These are phyloP conservation scores for Wasmannia auropunctata DNA, from an alignment of 1,140 invertebrate genomes.

Conservation along the genomic window DNA sequence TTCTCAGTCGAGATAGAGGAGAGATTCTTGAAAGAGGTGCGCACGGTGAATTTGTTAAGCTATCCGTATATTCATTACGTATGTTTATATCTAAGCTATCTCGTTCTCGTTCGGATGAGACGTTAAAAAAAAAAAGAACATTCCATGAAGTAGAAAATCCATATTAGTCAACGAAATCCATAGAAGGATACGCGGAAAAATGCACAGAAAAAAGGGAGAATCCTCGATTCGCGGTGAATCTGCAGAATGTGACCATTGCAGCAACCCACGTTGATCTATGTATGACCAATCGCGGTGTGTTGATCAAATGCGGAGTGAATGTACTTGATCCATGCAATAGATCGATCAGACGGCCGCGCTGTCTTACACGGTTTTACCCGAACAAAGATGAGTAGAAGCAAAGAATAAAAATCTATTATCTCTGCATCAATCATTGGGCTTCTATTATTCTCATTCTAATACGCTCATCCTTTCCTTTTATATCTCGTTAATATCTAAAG, in stretches of 20 bases:
- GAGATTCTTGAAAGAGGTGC: neutral
- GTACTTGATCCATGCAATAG: conserved; percentile 27
- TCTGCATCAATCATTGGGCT: neutral
- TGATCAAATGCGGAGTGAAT: conserved; percentile 43
- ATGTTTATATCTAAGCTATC: neutral
- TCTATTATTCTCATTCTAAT: neutral
- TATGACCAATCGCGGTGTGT: conserved; percentile 17
- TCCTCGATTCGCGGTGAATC: neutral
- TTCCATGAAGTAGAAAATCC: neutral
- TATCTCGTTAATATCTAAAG: neutral
- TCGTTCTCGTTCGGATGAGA: neutral
- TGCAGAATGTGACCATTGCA: conserved; percentile 7
- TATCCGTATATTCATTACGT: neutral
- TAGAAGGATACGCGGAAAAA: conserved; percentile 8
- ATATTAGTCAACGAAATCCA: neutral
- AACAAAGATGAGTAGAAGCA: neutral
- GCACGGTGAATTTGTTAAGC: neutral
- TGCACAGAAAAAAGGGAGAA: conserved; percentile 19
- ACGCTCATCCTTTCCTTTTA: neutral
- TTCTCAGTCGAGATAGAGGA: neutral
- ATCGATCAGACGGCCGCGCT: neutral
- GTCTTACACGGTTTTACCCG: conserved; percentile 10
- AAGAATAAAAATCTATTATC: neutral
- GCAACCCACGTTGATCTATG: conserved; percentile 9
- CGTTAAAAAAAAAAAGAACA: neutral